These are phyloP conservation scores for Laticauda laticaudata DNA, from an alignment of 2,113 vertebrate genomes.

Conservation along the genomic window DNA sequence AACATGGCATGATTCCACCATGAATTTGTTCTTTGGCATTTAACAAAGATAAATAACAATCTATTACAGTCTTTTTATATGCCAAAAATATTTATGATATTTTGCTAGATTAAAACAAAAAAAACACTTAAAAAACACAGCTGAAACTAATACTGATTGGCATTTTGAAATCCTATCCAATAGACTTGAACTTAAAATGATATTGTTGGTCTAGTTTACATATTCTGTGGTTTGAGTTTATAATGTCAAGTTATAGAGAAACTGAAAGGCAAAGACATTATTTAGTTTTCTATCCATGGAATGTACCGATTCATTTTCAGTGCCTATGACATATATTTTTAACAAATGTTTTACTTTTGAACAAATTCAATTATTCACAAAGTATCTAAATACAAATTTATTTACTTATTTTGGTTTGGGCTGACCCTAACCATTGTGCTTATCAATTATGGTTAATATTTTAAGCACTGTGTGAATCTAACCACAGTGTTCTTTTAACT, in stretches of 20 bases:
- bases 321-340: slow-evolving; percentile 12
- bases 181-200: neutral
- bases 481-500: slow-evolving; percentile 17
- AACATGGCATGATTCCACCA: neutral
- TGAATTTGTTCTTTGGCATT: neutral
- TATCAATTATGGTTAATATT: neutral
- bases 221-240: neutral
- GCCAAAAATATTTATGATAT: neutral
- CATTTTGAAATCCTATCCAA: neutral
- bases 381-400: slow-evolving; percentile 11
- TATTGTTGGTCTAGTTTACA: neutral
- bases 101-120: neutral
- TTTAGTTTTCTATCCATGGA: slow-evolving; percentile 23
- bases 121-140: neutral
- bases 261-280: neutral
- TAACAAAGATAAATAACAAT: neutral
- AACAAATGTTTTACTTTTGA: neutral
- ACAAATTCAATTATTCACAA: slow-evolving; percentile 23
- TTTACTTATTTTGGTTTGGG: neutral
- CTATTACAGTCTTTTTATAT: neutral
- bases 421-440: neutral
- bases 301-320: neutral
- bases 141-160: neutral
- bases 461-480: neutral
- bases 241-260: neutral